Percentiles rank a stretch among this genome's conserved stretches.
These are phyloP conservation scores for Typhlichthys eigenmanni DNA, from an alignment of 2,797 vertebrate genomes.

Conservation along the genomic window DNA sequence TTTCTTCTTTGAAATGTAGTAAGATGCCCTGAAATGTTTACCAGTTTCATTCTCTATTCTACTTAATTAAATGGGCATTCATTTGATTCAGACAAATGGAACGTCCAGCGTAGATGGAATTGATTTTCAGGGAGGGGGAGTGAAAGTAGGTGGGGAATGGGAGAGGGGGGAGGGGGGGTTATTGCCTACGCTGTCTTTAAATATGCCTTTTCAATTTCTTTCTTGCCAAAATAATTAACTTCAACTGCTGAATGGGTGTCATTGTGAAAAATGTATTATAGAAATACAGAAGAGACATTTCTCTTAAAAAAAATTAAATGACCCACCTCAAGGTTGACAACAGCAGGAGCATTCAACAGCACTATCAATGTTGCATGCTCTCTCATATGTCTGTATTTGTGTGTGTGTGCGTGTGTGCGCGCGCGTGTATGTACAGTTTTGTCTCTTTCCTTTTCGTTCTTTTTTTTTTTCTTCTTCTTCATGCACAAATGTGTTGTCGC, in stretches of 20 bases:
- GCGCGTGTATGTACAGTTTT: constrained; percentile 20
- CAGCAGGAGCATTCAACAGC: constrained; percentile 46
- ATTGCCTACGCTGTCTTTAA: constrained; percentile 40
- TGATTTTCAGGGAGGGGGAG: constrained; percentile 48
- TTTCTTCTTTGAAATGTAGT: constrained; percentile 88
- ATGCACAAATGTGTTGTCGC: constrained; percentile 64
- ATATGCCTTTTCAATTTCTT: constrained; percentile 51
- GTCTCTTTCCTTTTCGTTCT: constrained; percentile 31
- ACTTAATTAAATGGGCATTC: constrained; percentile 71
- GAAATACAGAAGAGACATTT: constrained; percentile 48
- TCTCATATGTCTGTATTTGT: constrained; percentile 22
- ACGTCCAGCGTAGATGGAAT: constrained; percentile 50
- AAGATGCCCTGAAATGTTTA: constrained; percentile 79
- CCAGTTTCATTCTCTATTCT: constrained; percentile 64
- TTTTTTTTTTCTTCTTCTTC: constrained; percentile 25
- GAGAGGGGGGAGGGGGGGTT: constrained; percentile 23
- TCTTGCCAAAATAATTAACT: constrained; percentile 59
- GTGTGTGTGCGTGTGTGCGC: neutral
- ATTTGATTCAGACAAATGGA: constrained; percentile 67
- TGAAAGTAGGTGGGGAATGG: no score
- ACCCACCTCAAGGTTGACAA: constrained; percentile 65
- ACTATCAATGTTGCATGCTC: constrained; percentile 44
- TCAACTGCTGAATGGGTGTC: constrained; percentile 42
- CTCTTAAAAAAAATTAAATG: constrained; percentile 58
- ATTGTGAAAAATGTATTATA: constrained; percentile 44